phyloP scores from a whole-genome alignment of 1,140 invertebrate genomes.

The Rhopalosiphum maidis region DNA sequence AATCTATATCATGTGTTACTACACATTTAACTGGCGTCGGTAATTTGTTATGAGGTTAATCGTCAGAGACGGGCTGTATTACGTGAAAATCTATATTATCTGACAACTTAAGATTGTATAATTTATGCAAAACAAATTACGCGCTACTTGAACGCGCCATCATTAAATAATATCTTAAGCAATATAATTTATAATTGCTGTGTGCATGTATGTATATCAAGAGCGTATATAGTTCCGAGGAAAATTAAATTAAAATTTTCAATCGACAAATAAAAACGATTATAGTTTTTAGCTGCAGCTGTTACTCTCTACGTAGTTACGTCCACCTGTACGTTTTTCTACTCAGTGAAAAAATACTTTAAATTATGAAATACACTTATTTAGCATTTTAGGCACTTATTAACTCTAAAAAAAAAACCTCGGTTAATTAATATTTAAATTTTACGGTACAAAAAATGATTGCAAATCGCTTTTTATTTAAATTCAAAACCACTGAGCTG shows the following conservation, averaged over 20 bases:
- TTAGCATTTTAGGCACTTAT: background rate
- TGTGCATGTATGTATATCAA: background rate
- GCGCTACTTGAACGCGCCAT: background rate
- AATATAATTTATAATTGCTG: constrained; percentile 15
- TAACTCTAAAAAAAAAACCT: background rate
- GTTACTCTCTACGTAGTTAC: background rate
- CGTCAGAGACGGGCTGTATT: background rate
- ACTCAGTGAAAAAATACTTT: background rate
- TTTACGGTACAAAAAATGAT: background rate
- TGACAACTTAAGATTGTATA: constrained; percentile 14
- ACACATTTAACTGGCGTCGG: background rate
- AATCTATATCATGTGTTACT: background rate
- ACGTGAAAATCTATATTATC: background rate
- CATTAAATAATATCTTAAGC: constrained; percentile 1
- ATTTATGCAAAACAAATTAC: constrained; percentile 18
- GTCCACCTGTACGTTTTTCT: background rate
- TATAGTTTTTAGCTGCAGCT: background rate
- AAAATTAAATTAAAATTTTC: background rate
- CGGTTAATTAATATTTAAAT: background rate
- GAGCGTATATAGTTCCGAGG: background rate
- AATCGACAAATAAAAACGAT: background rate
- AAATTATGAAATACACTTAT: background rate
- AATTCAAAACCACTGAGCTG: background rate
- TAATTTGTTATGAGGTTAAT: constrained; percentile 25
- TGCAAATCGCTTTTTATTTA: background rate